A percentile compares a stretch with the other conserved stretches of the same genome.
Conservation (phyloP, 2,797 vertebrate species). For the Yasuhikotakia modesta region DNA sequence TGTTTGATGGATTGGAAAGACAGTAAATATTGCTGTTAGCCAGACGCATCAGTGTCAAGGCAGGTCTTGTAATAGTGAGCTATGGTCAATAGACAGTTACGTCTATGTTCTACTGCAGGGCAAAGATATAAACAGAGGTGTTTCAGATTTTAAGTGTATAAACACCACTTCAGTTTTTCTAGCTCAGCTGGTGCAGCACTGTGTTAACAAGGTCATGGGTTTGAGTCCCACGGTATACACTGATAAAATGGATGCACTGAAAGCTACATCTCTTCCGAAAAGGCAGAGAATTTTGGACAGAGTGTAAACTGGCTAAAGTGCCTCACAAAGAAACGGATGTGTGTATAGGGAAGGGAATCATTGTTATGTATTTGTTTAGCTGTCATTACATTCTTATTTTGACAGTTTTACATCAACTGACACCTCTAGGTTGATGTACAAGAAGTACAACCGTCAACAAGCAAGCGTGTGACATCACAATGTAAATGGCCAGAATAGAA, state of each 20-base stretch:
- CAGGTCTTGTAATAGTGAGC: slow-evolving; percentile 16
- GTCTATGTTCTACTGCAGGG: not conserved
- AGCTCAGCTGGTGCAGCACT: not conserved
- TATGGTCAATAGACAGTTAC: slow-evolving; percentile 21
- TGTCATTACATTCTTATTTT: not conserved
- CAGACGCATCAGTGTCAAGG: slow-evolving; percentile 34
- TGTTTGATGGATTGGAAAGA: slow-evolving; percentile 30
- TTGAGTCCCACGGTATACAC: too few relatives aligned
- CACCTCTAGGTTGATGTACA: slow-evolving; percentile 16
- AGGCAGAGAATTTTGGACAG: too few relatives aligned
- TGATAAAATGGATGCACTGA: too few relatives aligned
- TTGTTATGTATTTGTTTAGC: too few relatives aligned
- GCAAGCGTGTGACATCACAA: not conserved
- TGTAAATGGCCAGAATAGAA: too few relatives aligned
- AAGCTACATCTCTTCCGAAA: too few relatives aligned
- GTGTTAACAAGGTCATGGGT: not conserved
- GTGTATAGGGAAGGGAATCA: too few relatives aligned
- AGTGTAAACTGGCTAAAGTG: too few relatives aligned
- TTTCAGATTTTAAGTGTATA: not conserved
- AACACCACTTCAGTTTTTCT: not conserved
- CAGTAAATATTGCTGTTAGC: slow-evolving; percentile 37
- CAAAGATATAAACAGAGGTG: slow-evolving; percentile 18
- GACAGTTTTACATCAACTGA: not conserved
- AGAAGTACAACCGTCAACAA: slow-evolving; percentile 24
- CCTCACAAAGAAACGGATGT: too few relatives aligned